Base-by-base conservation (phyloP, 2,888 invertebrate species). In the Mimachlamys varia region DNA sequence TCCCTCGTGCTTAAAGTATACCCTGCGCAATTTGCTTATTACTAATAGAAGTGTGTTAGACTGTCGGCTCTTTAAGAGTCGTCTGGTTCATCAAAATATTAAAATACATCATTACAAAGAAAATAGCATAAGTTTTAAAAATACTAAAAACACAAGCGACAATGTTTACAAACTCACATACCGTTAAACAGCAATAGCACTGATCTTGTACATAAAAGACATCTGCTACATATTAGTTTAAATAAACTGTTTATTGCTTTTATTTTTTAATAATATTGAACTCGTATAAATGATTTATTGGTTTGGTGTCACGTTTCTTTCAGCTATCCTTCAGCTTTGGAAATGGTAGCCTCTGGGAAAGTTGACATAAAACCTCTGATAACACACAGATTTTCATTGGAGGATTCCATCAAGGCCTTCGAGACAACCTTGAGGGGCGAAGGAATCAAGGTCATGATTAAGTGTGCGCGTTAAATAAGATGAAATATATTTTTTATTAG, bases 381-480 rank as follows among this genome's bases (percentile, higher is more conserved):
- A 33, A 96, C 96, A 15, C 96, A 96, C 91, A 93, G 95, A 87
- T 96, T 94, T 90, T 93, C 93, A 87, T 92, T 96, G 44, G 95
- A 96, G 90, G 93, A 96, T 90, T 98, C 98, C 0, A 95, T 98
- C 12, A 97, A 98, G 95, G 99, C 99, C 0, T 99, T 99, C 97
- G 98, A 99, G 95, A 98, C 98, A 10, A 98, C 98, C 0, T 98
- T 98, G 92, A 97, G 97, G 89, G 98, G 98, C 0, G 97, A 97
- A 89, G 98, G 98, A 0, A 98, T 99, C 95, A 99, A 99, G 89
- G 94, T 95, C 91, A 95, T 95, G 94, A 95, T 95, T 87, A 91
- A 92, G 49, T 95, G 95, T 92, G 91, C 90, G 33, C 89, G 89
- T 87, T 50, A 88, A 27, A 88, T 22, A 33, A n/a, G 0, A 13